Base-by-base conservation (phyloP, 2,113 vertebrate species). In the Pogonocichla stellata region DNA sequence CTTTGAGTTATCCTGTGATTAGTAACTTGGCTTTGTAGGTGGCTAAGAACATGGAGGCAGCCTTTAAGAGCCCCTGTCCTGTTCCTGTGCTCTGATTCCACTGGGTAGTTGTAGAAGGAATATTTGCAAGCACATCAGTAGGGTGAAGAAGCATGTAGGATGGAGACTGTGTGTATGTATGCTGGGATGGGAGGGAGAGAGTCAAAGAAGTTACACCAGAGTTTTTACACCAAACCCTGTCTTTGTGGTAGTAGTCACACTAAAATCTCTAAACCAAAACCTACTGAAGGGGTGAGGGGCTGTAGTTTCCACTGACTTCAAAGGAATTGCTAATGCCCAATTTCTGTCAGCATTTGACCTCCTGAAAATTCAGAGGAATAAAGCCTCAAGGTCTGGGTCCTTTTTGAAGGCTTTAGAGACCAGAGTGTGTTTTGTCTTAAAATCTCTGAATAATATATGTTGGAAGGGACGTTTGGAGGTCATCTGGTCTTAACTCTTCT, bases 371-470 rank as follows among this genome's bases (percentile, higher is more conserved):
- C 69, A 64, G 83, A 92, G 48, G 77, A 81, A 57, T 88, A 78
- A 86, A 78, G 47, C 64, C 71, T 78, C 34, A 77, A 96, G 83
- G 56, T 86, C 23, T 71, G 56, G 14, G 64, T 88, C 38, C 20
- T 80, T 86, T 77, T 7, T 86, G 60, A 83, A 77, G 50, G 54
- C 69, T 88, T 78, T 71, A 58, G 71, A 91, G 73, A 77, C 67
- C 66, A 65, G 57, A 79, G 23, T 45, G 29, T 57, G 40, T 88
- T 94, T 92, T 91, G 56, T 77, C 73, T 70, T 90, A 47, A 43
- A 93, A 67, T 78, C 26, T 28, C n/a, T 91, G 90, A 92, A 89
- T 96, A 86, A 86, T 91, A 58, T 34, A 84, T 93, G 20, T 87
- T 84, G 77, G 83, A 91, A 81, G 29, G 38, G 80, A 89, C 80